Base-by-base conservation (phyloP, 2,113 vertebrate species). In the Passer domesticus region DNA sequence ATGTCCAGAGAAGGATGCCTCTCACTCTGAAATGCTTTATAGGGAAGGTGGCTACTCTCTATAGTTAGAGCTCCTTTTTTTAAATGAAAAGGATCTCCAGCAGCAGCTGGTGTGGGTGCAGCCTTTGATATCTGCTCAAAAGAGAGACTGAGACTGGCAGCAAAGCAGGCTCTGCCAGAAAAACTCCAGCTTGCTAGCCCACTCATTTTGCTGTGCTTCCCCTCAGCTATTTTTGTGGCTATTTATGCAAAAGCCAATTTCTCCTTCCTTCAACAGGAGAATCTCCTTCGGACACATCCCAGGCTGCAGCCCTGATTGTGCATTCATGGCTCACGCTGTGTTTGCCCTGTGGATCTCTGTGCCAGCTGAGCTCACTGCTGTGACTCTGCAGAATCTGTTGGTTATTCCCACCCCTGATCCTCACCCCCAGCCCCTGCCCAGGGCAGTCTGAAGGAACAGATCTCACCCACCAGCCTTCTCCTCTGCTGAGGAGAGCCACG, bases 401-500 rank as follows among this genome's bases (percentile, higher is more conserved):
- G 31, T 33, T 24, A 41, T 9, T 81, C 50, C 10, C 47, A 35
- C 1, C 58, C 85, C 24, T 13, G 24, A 22, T 18, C 24, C 20
- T 43, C 78, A 22, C 44, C 47, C n/a, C n/a, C 28, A 37, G 2
- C 6, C 46, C 41, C 41, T 83, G 31, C 20, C 72, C 37, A 9
- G 53, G 20, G 47, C 55, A 79, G 10, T 16, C 49, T 47, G 93
- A 76, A 75, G 49, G 21, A 56, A 5, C 44, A 25, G 17, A 9
- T 79, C 47, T 47, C 33, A 7, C 24, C 83, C 30, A 53, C 3
- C 30, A 23, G 7, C 9, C 46, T 74, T 50, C 31, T 50, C 12
- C 31, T 33, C 0, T 6, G 44, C 22, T 37, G n/a, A 73, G 75
- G 43, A 79, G 62, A 79, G 2, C 33, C 52, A 30, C 0, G 0